Evolutionary conservation across 2,797 vertebrate species (phyloP).

Genomic region (Rousettus madagascariensis): DNA sequence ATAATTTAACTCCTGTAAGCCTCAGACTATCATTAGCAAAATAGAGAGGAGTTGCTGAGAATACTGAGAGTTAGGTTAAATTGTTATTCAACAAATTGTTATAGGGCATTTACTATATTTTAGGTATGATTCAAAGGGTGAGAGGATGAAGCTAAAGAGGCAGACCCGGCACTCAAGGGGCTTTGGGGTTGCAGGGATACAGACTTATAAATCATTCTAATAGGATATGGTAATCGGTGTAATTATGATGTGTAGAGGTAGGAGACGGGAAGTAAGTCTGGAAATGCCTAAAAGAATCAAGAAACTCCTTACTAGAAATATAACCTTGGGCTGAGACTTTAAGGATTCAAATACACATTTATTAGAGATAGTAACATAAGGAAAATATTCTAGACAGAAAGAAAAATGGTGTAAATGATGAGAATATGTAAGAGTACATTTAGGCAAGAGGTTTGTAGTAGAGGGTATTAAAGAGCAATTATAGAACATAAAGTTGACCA

Average conservation of each 20-base stretch:
- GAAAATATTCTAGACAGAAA: not conserved
- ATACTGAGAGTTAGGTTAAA: not conserved
- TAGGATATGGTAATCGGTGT: not conserved
- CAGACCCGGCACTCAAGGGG: not conserved
- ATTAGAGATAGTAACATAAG: not conserved
- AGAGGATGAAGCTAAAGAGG: not conserved
- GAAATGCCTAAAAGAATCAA: not conserved
- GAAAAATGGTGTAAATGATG: not conserved
- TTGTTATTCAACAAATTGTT: not conserved
- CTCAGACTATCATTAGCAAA: not conserved
- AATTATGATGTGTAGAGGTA: not conserved
- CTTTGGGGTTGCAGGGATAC: not conserved
- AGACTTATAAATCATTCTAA: not conserved
- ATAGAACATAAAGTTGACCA: constrained; percentile 11
- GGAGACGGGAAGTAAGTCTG: not conserved
- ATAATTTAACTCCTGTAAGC: not conserved
- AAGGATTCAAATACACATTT: constrained; percentile 19
- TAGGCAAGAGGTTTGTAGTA: not conserved
- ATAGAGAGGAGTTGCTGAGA: not conserved
- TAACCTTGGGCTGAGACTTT: not conserved
- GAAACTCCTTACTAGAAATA: not conserved
- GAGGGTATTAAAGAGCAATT: not conserved
- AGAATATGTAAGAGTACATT: not conserved
- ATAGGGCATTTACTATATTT: constrained; percentile 9
- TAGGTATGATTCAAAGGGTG: not conserved